Evolutionary conservation across 2,113 vertebrate species (phyloP), one percentile per base, ranked within the genome.

Genomic region (Pantherophis guttatus): DNA sequence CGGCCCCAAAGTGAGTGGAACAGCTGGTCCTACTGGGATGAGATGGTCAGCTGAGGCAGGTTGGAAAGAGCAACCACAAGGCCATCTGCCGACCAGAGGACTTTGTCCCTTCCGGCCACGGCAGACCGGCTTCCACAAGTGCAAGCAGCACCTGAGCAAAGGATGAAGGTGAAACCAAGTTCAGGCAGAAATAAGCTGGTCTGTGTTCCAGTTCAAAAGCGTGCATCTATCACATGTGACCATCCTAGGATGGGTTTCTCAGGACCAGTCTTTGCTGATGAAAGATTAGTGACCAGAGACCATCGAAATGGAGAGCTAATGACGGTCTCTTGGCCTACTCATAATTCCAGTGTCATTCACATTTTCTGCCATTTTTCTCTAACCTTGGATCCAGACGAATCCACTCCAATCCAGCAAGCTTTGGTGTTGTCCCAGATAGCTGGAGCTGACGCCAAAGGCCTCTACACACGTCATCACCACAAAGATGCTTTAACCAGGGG

Each of bases 31-130:
- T 96, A 98, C 98, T 98, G 98, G 97, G 98, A 98, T 98, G 98
- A 98, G 97, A 98, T 98, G 98, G 99, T 98, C 98, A 99, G 98
- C 98, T 98, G 99, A 98, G 98, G 98, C 98, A 97, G 98, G 97
- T 98, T 98, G 98, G 97, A 99, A 99, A 98, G 98, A 98, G 98
- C 97, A 98, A 98, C 98, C 99, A 99, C 97, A 98, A 97, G 98
- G 98, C 99, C 99, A 99, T 99, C 99, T 99, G 99, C 98, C 98
- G 98, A 98, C 98, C 98, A 98, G 98, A 98, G 86, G 99, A 98
- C 97, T 98, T 98, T 97, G 97, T 95, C 97, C 98, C 98, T 98
- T 98, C 97, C 94, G 98, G 99, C 98, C 97, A 98, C 94, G 96
- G 97, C 96, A 96, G 97, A 97, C 98, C 98, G 98, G 98, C 98